Conservation (phyloP, 1,140 invertebrate genomes). For the Heliconius hermathena region DNA sequence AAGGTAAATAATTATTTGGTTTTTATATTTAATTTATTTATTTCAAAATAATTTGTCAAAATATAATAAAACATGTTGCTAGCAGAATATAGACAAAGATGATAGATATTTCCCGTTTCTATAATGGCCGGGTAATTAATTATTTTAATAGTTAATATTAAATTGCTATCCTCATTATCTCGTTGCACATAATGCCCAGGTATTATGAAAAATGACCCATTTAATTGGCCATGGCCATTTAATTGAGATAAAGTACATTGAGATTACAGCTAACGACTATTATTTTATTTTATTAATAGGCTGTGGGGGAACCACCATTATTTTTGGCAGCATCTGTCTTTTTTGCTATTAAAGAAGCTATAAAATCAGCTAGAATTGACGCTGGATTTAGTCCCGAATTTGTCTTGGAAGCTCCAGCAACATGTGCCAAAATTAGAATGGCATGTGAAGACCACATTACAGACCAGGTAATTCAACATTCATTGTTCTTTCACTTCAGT, state of each 20-base stretch:
- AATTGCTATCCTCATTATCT: too few species aligned
- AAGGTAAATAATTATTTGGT: constrained; percentile 83
- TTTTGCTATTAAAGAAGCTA: constrained; percentile 84
- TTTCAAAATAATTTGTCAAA: too few species aligned
- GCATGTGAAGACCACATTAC: constrained; percentile 85
- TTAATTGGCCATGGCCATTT: too few species aligned
- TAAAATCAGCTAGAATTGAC: constrained; percentile 65
- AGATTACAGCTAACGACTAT: not conserved
- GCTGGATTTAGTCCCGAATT: constrained; percentile 74
- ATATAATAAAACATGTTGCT: too few species aligned
- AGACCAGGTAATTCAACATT: constrained; percentile 71
- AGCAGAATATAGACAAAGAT: too few species aligned
- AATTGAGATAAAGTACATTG: too few species aligned
- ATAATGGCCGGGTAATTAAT: too few species aligned
- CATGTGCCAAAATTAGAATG: constrained; percentile 85
- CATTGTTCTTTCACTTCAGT: not conserved
- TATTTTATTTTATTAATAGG: constrained; percentile 61
- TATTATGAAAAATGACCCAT: too few species aligned
- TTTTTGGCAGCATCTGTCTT: constrained; percentile 84
- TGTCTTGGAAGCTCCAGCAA: constrained; percentile 84
- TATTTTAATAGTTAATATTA: too few species aligned
- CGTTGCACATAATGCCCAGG: too few species aligned
- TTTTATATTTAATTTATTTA: too few species aligned
- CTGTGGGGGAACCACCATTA: constrained; percentile 87
- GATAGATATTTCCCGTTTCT: too few species aligned